Conservation (phyloP, 2,797 vertebrate genomes). For the Xenentodon cancila region DNA sequence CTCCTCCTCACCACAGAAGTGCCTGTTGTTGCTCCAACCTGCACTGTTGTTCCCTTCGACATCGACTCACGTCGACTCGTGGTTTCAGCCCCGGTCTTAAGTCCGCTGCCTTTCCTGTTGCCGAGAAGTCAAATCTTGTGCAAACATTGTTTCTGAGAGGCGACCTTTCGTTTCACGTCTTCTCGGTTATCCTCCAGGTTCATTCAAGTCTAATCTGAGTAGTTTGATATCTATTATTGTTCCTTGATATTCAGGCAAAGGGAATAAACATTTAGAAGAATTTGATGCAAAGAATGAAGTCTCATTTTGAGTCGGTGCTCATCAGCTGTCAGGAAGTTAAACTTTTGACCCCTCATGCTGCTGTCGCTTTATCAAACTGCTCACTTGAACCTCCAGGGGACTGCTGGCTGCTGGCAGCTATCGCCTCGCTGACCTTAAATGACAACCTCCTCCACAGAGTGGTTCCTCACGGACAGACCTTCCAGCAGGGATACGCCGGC, state of each 20-base stretch:
- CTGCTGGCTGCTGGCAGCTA: slow-evolving; percentile 86
- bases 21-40: neutral
- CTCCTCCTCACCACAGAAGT: neutral
- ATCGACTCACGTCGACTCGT: neutral
- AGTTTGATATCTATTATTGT: too few species aligned
- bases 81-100: neutral
- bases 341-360: neutral
- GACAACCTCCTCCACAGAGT: slow-evolving; percentile 80
- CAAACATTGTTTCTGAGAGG: slow-evolving; percentile 3
- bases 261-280: neutral
- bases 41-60: neutral
- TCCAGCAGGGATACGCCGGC: slow-evolving; percentile 72
- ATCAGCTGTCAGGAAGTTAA: neutral
- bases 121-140: slow-evolving; percentile 12
- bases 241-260: too few species aligned
- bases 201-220: neutral
- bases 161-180: slow-evolving; percentile 19
- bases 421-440: slow-evolving; percentile 84
- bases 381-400: slow-evolving; percentile 74
- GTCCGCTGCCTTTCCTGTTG: slow-evolving; percentile 16
- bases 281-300: too few species aligned
- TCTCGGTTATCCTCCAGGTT: neutral
- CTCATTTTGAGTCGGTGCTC: neutral
- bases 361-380: neutral
- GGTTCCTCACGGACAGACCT: slow-evolving; percentile 83